Conservation (phyloP, 2,797 vertebrate genomes). For the Platyrinchus mystaceus region DNA sequence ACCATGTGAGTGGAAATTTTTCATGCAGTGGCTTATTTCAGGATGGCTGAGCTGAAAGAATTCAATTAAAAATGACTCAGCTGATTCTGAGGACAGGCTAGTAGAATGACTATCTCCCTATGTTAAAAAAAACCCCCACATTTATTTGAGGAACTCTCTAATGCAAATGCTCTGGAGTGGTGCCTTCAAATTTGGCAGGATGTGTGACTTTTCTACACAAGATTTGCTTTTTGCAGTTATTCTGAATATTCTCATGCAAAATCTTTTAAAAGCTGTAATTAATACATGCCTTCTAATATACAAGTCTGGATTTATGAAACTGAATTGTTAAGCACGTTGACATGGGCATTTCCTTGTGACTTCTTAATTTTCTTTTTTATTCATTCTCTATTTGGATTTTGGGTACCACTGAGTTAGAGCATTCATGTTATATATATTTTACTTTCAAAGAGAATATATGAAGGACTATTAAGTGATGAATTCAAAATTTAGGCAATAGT, state of each 20-base stretch:
- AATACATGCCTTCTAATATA: neutral
- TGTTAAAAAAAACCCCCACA: neutral
- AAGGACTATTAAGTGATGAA: neutral
- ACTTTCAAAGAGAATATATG: neutral
- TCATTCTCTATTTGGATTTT: neutral
- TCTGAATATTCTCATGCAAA: neutral
- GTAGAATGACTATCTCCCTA: neutral
- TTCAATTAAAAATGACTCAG: slow-evolving; percentile 19
- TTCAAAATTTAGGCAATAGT: neutral
- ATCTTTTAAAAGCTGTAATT: neutral
- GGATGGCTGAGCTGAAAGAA: neutral
- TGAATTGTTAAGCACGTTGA: neutral
- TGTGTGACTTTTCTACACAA: neutral
- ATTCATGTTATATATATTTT: neutral
- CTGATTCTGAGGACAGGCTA: slow-evolving; percentile 4
- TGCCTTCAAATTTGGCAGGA: slow-evolving; percentile 12
- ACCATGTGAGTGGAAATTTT: neutral
- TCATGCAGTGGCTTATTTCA: slow-evolving; percentile 16
- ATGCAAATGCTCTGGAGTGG: neutral
- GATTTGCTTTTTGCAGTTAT: neutral
- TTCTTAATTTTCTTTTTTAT: neutral
- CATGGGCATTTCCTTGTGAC: neutral
- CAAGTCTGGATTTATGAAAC: neutral
- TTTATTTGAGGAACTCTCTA: neutral
- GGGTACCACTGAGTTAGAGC: neutral